Base-by-base conservation (phyloP, 2,113 vertebrate species). In the Oryzias celebensis region DNA sequence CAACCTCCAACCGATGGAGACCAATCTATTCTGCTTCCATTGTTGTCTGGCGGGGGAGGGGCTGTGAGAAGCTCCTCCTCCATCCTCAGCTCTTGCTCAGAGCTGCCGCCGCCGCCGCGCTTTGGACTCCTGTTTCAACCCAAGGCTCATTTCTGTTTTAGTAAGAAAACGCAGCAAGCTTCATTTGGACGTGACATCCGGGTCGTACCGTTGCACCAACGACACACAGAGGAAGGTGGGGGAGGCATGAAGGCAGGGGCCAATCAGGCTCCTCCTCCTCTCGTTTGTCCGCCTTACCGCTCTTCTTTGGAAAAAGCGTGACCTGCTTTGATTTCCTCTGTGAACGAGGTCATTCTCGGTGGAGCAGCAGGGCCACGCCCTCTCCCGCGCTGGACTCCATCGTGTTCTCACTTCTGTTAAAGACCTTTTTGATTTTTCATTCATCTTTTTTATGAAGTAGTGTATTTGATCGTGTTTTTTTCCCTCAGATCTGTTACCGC, bases 161-260 rank as follows among this genome's bases (percentile, higher is more conserved):
- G 85, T 79, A 71, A 73, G 52, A 87, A 54, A 60, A 82, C 62
- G 76, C 93, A 93, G 94, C 94, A 95, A 96, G 93, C 93, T 82
- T 89, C 91, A 87, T 93, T 93, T 89, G 88, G 87, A 90, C 82
- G 71, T 90, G 89, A 91, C 87, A 92, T 88, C 92, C 90, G 90
- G 88, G 93, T 90, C 86, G 66, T 82, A 87, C 80, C 86, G 88
- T 91, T 91, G 89, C 88, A 89, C 84, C 58, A 57, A 54, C 59
- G 45, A 54, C 50, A 61, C 63, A 70, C 74, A 22, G 54, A 48
- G 47, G 57, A 65, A 14, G 61, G 52, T 20, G 54, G 18, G 43
- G 48, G 1, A 15, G 42, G 46, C 20, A 28, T 36, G n/a, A 42
- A 12, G n/a, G 16, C 20, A 18, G 28, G 44, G 42, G 2, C 8